Base-by-base conservation (phyloP, 1,140 invertebrate species). In the Pemphigus obesinymphae region DNA sequence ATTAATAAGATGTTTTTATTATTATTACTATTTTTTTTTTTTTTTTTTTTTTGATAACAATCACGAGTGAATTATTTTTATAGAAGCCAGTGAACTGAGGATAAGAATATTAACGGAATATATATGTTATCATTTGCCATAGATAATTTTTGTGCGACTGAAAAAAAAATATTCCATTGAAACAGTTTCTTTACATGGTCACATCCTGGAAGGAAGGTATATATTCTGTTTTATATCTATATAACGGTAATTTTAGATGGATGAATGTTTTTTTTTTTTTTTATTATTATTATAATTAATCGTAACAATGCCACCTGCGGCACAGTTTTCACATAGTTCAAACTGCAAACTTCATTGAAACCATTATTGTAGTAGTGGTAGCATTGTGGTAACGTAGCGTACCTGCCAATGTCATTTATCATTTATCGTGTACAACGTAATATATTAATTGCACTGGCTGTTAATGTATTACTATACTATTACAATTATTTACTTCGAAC, bases 201-300 rank as follows among this genome's bases (percentile, higher is more conserved):
- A 50, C 45, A 50, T 73, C 43, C 70, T n/a, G 70, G 17, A 73
- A 73, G 17, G 17, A 48, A 26, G 4, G 7, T 15, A 45, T 48
- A 48, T 48, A 29, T 6, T 31, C 29, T 26, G 55, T 31, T 8
- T 23, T 26, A 43, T 70, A 45, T 45, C 11, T 45, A 31, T 31
- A 13, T 73, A 73, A 73, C 70, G 43, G 70, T 73, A 50, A 20
- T 73, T 73, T 73, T n/a, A 50, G 43, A 73, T 26, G 43, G 43
- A 73, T 2, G 23, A 48, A 29, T 50, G 70, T 48, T 73, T 73
- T 70, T 26, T 70, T 66, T 68, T 68, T 40, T n/a, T n/a, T n/a
- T n/a, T n/a, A n/a, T n/a, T 26, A 13, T 48, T 48, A 20, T 53
- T 13, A 34, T 31, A 1, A 15, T 63, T 63, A 63, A 73, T 73